These are phyloP conservation scores for Atta texana DNA, from an alignment of 1,140 invertebrate genomes.

Conservation along the genomic window DNA sequence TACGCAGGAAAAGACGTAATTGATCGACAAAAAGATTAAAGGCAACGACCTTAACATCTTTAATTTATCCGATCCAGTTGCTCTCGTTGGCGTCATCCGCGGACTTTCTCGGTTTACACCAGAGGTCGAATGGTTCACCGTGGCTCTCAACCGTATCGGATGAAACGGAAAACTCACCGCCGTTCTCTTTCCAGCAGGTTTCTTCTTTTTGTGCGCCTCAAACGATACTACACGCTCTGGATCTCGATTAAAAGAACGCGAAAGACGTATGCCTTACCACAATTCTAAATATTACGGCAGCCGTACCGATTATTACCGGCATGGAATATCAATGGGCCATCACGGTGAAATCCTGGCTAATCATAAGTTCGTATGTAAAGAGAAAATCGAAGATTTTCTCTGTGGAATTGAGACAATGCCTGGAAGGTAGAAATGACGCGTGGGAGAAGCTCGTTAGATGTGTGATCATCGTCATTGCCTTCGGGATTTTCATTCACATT, in stretches of 20 bases:
- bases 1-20: constrained; percentile 59
- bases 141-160: constrained; percentile 70
- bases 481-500: constrained; percentile 27
- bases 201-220: constrained; percentile 3
- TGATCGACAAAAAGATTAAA: constrained; percentile 66
- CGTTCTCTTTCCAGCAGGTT: constrained; percentile 23
- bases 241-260: constrained; percentile 40
- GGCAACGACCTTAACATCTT: constrained; percentile 64
- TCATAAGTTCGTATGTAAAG: neutral
- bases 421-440: constrained; percentile 38
- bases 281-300: constrained; percentile 37
- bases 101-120: constrained; percentile 77
- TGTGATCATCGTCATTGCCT: constrained; percentile 37
- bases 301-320: constrained; percentile 17
- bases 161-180: constrained; percentile 17
- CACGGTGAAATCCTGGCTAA: constrained; percentile 65
- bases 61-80: constrained; percentile 60
- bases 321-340: constrained; percentile 10
- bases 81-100: constrained; percentile 65
- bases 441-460: constrained; percentile 58
- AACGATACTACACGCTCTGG: neutral
- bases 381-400: constrained; percentile 50
- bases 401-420: constrained; percentile 53
- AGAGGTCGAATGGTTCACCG: constrained; percentile 76
- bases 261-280: neutral